A percentile compares a stretch with the other conserved stretches of the same genome.
These are phyloP conservation scores for Steinernema hermaphroditum DNA, from an alignment of 2,888 invertebrate species.

Conservation along the genomic window DNA sequence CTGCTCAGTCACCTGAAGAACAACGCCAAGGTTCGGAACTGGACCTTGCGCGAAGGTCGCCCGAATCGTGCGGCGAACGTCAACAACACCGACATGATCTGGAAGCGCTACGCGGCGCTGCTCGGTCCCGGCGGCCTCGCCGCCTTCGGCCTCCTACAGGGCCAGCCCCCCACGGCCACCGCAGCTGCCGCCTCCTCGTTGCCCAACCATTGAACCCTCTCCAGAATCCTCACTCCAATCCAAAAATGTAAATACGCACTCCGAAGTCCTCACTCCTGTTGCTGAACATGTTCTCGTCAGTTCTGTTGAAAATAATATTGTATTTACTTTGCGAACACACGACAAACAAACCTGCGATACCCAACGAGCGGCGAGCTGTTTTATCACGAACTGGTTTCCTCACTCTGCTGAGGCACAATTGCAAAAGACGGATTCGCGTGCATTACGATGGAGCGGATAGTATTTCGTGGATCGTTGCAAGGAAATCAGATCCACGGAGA, in stretches of 20 bases:
- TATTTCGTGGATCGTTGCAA: too few species aligned
- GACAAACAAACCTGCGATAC: constrained; percentile 30
- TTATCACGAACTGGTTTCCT: constrained; percentile 29
- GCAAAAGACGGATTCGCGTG: neutral
- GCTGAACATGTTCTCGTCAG: constrained; percentile 26
- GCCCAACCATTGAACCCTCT: constrained; percentile 17
- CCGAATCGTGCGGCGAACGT: constrained; percentile 55
- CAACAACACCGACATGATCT: constrained; percentile 54
- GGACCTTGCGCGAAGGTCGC: constrained; percentile 65
- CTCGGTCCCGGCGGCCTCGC: constrained; percentile 57
- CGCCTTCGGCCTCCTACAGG: constrained; percentile 48
- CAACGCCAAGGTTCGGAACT: constrained; percentile 66
- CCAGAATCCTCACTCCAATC: neutral
- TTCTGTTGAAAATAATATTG: constrained; percentile 29
- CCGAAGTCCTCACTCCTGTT: constrained; percentile 13
- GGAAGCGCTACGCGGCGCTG: constrained; percentile 59
- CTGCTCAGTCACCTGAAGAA: constrained; percentile 63
- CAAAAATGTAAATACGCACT: constrained; percentile 25
- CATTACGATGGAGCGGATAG: too few species aligned
- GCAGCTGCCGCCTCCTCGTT: neutral
- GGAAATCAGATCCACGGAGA: too few species aligned
- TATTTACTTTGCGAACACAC: constrained; percentile 28
- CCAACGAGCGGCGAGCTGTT: neutral
- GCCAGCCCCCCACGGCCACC: constrained; percentile 11
- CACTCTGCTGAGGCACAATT: neutral